A percentile compares a stretch with the other conserved stretches of the same genome.
Evolutionary conservation across 2,797 vertebrate genomes (phyloP).

Genomic region (Pseudomugil tenellus): DNA sequence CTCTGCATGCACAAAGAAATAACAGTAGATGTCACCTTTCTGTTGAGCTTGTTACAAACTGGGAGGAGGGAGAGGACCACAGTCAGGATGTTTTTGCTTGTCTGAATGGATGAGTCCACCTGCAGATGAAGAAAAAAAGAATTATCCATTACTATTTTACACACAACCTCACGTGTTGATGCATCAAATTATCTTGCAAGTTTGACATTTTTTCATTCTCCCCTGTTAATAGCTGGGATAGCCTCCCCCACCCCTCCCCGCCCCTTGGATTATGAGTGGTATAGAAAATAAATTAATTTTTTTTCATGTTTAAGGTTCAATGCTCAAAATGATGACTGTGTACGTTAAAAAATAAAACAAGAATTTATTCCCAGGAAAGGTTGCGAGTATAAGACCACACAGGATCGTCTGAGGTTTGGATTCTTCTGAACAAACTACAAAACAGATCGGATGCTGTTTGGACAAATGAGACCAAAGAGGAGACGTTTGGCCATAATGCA

Average conservation of each 20-base stretch:
- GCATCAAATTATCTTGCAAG: not conserved
- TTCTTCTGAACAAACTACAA: too few species aligned
- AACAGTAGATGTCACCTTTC: constrained; percentile 80
- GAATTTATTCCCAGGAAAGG: not conserved
- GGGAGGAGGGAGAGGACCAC: constrained; percentile 87
- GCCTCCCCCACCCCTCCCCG: too few species aligned
- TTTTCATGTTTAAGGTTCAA: too few species aligned
- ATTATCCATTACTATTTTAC: not conserved
- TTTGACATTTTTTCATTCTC: not conserved
- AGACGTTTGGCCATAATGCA: too few species aligned
- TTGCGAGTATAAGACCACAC: not conserved
- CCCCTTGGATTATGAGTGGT: too few species aligned
- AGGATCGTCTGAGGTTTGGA: too few species aligned
- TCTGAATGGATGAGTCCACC: constrained; percentile 93
- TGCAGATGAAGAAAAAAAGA: constrained; percentile 57
- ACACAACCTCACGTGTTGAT: not conserved
- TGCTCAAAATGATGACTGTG: too few species aligned
- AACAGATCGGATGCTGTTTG: too few species aligned
- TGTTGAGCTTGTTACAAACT: constrained; percentile 88
- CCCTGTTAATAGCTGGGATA: too few species aligned
- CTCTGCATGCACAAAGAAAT: not conserved
- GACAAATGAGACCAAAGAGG: too few species aligned
- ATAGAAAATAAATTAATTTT: too few species aligned
- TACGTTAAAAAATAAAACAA: too few species aligned
- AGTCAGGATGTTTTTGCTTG: constrained; percentile 87